These are phyloP conservation scores for Pteropus alecto DNA, from an alignment of 2,113 vertebrate species.

Conservation along the genomic window DNA sequence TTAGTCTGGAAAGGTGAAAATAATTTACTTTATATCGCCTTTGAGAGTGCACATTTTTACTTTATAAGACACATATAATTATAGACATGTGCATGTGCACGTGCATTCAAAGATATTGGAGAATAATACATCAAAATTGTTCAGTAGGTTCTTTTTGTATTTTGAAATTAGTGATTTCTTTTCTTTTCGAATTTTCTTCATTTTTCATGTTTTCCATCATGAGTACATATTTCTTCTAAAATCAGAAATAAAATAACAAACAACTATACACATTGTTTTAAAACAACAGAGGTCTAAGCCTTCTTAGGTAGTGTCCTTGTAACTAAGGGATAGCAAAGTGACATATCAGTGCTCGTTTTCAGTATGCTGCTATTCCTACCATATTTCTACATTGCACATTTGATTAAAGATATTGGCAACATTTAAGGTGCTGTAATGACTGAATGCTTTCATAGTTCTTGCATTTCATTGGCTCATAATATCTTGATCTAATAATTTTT, in stretches of 20 bases:
- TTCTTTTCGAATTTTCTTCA: not conserved
- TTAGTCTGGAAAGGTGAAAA: constrained; percentile 27
- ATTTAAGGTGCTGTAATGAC: not conserved
- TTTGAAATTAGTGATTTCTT: not conserved
- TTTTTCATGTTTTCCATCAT: not conserved
- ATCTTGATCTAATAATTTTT: not conserved
- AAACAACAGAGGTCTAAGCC: not conserved
- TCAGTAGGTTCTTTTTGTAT: rapidly evolving
- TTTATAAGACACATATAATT: not conserved
- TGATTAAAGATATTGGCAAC: not conserved
- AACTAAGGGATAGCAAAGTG: not conserved
- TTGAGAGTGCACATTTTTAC: not conserved
- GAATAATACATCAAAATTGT: not conserved
- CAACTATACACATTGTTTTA: not conserved
- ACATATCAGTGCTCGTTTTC: not conserved
- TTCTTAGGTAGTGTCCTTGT: not conserved
- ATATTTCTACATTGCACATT: not conserved
- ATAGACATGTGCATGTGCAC: not conserved
- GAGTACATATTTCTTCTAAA: not conserved
- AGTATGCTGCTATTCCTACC: not conserved
- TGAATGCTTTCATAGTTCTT: not conserved
- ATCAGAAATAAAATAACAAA: not conserved
- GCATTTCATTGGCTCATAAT: not conserved
- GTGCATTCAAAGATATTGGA: not conserved
- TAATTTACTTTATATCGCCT: not conserved